Evolutionary conservation across 2,113 vertebrate genomes (phyloP).

Genomic region (Rutilus rutilus): DNA sequence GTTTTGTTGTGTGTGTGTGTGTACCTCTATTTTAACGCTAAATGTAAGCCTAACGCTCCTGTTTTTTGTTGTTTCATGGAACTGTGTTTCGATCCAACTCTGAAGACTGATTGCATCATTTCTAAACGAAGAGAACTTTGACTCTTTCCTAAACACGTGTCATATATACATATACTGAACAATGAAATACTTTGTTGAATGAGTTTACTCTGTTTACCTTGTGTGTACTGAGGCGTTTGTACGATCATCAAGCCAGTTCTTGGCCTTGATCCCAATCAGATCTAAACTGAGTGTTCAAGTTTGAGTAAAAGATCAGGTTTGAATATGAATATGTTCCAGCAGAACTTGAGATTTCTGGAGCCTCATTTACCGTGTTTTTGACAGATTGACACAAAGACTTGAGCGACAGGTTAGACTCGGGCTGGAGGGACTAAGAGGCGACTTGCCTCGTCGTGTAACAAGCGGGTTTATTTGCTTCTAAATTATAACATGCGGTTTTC

Average conservation of each 20-base stretch:
- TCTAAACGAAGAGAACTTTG: background rate
- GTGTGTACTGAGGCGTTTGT: background rate
- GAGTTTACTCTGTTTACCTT: background rate
- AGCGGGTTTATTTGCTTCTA: conserved; percentile 46
- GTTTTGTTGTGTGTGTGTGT: background rate
- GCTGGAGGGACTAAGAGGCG: conserved; percentile 50
- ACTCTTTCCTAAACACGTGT: background rate
- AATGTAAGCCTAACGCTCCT: background rate
- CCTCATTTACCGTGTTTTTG: background rate
- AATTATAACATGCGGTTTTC: conserved; percentile 49
- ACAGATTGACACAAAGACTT: background rate
- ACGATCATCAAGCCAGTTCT: background rate
- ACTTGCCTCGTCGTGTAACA: conserved; percentile 59
- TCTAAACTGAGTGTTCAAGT: background rate
- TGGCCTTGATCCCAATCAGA: background rate
- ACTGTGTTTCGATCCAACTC: background rate
- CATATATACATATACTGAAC: conserved; percentile 8
- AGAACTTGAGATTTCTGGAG: background rate
- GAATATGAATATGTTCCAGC: background rate
- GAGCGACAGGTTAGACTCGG: conserved; percentile 22
- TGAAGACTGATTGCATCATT: conserved; percentile 1
- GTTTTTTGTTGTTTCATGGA: background rate
- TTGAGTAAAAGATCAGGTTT: background rate
- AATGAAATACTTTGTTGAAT: background rate
- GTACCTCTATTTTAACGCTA: background rate